phyloP scores from a whole-genome alignment of 2,888 invertebrate species.

The Mystacides longicornis region DNA sequence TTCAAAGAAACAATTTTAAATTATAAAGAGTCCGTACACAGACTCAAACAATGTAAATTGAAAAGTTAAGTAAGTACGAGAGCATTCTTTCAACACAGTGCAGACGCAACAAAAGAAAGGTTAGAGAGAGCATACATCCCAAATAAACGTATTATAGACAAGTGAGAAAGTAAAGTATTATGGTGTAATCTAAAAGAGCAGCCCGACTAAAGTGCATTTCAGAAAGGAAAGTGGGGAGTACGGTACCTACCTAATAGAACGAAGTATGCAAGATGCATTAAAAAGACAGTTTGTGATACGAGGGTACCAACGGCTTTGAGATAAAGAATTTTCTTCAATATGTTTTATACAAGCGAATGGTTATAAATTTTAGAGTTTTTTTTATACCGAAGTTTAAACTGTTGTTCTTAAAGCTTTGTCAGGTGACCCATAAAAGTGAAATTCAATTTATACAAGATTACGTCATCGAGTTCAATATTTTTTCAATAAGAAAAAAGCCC shows the following conservation, averaged over 20 bases:
- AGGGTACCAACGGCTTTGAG: no score
- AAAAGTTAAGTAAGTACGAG: neutral
- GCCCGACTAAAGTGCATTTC: conserved; percentile 24
- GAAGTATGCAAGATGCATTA: no score
- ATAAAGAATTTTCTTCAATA: no score
- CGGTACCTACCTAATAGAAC: no score
- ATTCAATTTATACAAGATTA: no score
- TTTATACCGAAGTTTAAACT: no score
- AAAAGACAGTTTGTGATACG: no score
- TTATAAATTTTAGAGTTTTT: no score
- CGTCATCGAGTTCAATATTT: no score
- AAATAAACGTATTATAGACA: neutral
- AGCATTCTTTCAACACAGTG: neutral
- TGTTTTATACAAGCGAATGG: no score
- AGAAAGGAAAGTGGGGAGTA: conserved; percentile 8
- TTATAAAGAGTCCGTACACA: neutral
- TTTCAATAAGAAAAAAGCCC: conserved; percentile 5
- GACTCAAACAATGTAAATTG: neutral
- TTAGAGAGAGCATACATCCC: neutral
- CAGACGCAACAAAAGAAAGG: neutral
- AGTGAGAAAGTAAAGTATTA: conserved; percentile 2
- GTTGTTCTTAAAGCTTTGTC: no score
- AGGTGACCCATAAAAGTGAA: no score
- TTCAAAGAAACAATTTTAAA: neutral
- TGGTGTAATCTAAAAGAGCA: conserved; percentile 19